phyloP scores from a whole-genome alignment of 1,140 invertebrate genomes.

The Drosophila erecta region DNA sequence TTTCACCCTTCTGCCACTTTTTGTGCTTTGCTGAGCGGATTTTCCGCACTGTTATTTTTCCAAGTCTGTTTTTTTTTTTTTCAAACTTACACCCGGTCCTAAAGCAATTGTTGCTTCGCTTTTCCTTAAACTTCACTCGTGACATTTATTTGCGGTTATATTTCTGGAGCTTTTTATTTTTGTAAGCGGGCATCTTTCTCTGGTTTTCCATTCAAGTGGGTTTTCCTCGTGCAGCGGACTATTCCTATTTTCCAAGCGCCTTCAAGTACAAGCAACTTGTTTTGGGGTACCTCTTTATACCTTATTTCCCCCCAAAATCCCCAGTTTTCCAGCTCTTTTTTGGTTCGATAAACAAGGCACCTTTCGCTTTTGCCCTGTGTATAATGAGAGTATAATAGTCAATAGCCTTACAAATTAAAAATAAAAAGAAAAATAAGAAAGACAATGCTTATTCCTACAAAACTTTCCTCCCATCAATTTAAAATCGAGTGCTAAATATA shows the following conservation, averaged over 20 bases:
- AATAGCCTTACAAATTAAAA: conserved; percentile 1
- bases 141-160: conserved; percentile 76
- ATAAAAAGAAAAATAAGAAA: background rate
- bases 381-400: conserved; percentile 13
- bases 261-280: conserved; percentile 74
- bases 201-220: conserved; percentile 46
- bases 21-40: conserved; percentile 54
- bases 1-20: conserved; percentile 4
- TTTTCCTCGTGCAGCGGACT: conserved; percentile 32
- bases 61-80: conserved; percentile 11
- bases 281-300: conserved; percentile 23
- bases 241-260: conserved; percentile 50
- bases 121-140: conserved; percentile 66
- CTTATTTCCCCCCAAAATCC: background rate
- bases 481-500: no score
- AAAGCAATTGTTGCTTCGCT: conserved; percentile 66
- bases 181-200: conserved; percentile 17
- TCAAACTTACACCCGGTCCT: background rate
- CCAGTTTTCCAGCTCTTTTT: conserved; percentile 19
- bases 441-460: no score
- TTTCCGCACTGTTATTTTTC: conserved; percentile 64
- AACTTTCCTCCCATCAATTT: no score
- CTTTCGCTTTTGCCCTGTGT: conserved; percentile 62
- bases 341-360: conserved; percentile 44
- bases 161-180: conserved; percentile 13